A percentile compares a stretch with the other conserved stretches of the same genome.
Conservation (phyloP, 2,113 vertebrate genomes). For the Fregata magnificens region DNA sequence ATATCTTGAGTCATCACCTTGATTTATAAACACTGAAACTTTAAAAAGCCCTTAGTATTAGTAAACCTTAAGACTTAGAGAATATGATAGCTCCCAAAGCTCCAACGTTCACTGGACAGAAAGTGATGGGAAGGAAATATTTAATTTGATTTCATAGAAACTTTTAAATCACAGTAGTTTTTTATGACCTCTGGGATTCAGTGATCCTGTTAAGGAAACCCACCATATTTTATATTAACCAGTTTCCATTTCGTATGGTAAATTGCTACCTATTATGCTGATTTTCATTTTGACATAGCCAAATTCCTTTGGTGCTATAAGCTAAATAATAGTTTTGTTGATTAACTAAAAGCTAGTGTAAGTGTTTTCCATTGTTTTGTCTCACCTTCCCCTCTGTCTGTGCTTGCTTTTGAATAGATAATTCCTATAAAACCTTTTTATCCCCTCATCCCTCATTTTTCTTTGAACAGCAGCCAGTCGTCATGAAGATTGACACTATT, state of each 20-base stretch:
- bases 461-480: neutral
- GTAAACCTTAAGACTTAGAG: neutral
- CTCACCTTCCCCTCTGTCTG: neutral
- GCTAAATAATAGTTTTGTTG: neutral
- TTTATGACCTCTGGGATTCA: neutral
- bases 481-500: constrained; percentile 45
- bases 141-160: neutral
- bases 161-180: neutral
- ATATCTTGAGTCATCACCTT: neutral
- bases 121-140: neutral
- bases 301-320: neutral
- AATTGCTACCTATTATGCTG: neutral
- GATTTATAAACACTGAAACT: neutral
- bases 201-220: neutral
- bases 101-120: neutral
- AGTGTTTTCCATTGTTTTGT: neutral
- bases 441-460: neutral
- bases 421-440: neutral
- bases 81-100: neutral
- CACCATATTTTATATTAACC: neutral
- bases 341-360: neutral
- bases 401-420: neutral
- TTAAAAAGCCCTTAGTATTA: neutral
- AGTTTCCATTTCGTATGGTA: neutral
- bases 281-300: neutral